Evolutionary conservation across 2,113 vertebrate genomes (phyloP).

Genomic region (Tragelaphus buxtoni): DNA sequence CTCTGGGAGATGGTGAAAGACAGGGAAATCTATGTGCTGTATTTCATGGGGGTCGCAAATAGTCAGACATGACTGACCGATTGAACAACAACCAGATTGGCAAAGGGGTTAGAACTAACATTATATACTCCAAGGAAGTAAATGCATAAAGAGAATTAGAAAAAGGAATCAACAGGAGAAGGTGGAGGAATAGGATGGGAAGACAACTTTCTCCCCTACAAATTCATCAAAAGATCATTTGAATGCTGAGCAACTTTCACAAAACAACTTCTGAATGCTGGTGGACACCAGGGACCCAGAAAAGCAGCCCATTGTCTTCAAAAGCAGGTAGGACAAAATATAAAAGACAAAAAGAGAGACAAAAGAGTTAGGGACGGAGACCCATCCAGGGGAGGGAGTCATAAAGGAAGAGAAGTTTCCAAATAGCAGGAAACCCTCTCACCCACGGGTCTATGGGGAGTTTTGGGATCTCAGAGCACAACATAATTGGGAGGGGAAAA

Average conservation of each 20-base stretch:
- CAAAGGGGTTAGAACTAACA: background rate
- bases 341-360: background rate
- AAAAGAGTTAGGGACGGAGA: background rate
- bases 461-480: background rate
- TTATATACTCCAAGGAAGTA: background rate
- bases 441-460: background rate
- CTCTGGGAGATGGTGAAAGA: background rate
- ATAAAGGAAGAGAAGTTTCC: background rate
- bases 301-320: background rate
- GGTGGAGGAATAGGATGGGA: background rate
- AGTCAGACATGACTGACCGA: rapidly evolving
- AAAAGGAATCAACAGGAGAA: background rate
- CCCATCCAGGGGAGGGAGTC: background rate
- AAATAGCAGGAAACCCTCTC: background rate
- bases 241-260: background rate
- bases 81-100: background rate
- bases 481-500: background rate
- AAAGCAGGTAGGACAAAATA: background rate
- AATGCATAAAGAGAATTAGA: background rate
- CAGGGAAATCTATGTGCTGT: background rate
- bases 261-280: background rate
- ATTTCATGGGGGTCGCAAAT: background rate
- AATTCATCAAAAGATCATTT: background rate
- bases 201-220: background rate
- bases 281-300: background rate